These are phyloP conservation scores for Peucedramus taeniatus DNA, from an alignment of 2,113 vertebrate species.

Conservation along the genomic window DNA sequence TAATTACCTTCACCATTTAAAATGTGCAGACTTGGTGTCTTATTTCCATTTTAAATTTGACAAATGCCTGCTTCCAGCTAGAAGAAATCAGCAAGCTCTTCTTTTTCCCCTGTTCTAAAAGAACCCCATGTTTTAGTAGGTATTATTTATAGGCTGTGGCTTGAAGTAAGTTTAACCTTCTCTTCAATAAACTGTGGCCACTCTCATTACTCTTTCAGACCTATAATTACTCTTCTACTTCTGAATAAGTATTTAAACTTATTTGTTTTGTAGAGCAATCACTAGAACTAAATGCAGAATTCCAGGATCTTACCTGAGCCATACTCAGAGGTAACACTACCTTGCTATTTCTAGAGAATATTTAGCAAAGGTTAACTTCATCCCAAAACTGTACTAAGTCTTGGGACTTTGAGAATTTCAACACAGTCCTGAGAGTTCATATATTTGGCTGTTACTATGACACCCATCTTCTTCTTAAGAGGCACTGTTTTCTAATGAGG, in stretches of 20 bases:
- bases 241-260: not conserved
- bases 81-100: not conserved
- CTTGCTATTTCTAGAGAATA: not conserved
- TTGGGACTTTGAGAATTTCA: not conserved
- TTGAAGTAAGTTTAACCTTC: not conserved
- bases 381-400: not conserved
- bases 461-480: not conserved
- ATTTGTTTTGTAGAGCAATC: not conserved
- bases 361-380: not conserved
- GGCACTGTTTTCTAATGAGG: not conserved
- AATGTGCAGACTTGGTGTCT: not conserved
- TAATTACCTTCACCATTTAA: conserved; percentile 14
- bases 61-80: not conserved
- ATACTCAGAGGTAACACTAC: not conserved
- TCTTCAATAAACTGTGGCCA: not conserved
- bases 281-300: not conserved
- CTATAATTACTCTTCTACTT: not conserved
- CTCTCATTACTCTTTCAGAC: not conserved
- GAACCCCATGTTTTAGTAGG: not conserved
- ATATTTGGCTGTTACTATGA: not conserved
- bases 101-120: not conserved
- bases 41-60: not conserved
- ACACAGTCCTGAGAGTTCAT: not conserved
- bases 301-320: not conserved
- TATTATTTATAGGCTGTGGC: not conserved